Base-by-base conservation (phyloP, 1,140 invertebrate species). In the Acromyrmex echinatior region DNA sequence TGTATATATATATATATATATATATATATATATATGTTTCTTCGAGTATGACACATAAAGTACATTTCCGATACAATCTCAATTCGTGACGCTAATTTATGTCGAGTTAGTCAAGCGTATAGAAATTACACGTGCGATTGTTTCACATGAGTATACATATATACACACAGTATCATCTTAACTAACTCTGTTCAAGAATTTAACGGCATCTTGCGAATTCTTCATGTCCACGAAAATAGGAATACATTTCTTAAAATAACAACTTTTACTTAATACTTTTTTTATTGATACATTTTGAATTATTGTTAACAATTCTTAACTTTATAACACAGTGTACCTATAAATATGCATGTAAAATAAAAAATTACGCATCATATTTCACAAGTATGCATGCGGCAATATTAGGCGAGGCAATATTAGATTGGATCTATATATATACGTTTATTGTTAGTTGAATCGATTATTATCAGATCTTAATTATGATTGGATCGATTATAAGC, bases 1-100 rank as follows among this genome's bases (percentile, higher is more conserved):
- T 39, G 0, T 39, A 9, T 9, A 9, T 39, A 1, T 39, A 7
- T 39, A 7, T 39, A 9, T 7, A 1, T 28, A 28, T 28, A 28
- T 28, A 28, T 28, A 39, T 39, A 9, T 39, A 45, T 21, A 39
- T 70, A 25, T 49, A 65, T 28, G 39, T 45, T 45, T 81, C 35
- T 65, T 14, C 45, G 25, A 9, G 9, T 14, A 39, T 60, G 56
- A 77, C 53, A 12, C 39, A 63, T 25, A 16, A 18, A 25, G 1
- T 78, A 68, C 63, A 21, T 25, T 39, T 53, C 9, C 28, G 78
- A 80, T 80, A 70, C 14, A 35, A 56, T 80, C 63, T 56, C 62
- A 51, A 70, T 56, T 80, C 51, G 51, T 70, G 65, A 81, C 21
- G 65, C 5, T 81, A 56, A 81, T 81, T 66, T 56, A 49, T 18